Conservation (phyloP, 2,113 vertebrate genomes). For the Nothobranchius furzeri region DNA sequence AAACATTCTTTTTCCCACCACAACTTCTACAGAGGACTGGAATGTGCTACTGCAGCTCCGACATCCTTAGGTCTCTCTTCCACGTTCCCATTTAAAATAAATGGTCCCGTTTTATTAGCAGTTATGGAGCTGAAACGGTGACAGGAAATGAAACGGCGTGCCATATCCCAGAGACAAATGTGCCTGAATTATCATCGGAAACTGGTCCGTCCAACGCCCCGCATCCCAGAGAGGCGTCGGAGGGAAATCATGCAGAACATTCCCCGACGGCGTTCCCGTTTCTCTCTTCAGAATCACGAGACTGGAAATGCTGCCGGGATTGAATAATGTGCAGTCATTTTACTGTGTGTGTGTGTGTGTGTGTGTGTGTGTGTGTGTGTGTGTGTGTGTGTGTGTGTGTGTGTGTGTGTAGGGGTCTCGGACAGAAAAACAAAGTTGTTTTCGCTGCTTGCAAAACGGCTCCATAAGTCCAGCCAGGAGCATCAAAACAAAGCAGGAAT, state of each 20-base stretch:
- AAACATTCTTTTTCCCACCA: neutral
- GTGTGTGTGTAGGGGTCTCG: neutral
- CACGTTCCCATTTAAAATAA: neutral
- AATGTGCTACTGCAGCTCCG: no score
- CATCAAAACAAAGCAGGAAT: neutral
- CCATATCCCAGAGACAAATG: neutral
- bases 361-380: neutral
- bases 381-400: neutral
- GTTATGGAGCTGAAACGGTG: neutral
- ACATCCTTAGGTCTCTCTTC: neutral
- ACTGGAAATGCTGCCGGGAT: neutral
- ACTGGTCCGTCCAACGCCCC: slow-evolving; percentile 2
- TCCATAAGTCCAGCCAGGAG: neutral
- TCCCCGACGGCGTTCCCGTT: neutral
- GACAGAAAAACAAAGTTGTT: neutral
- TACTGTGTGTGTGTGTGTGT: neutral
- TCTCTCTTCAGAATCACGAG: neutral
- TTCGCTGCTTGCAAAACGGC: neutral
- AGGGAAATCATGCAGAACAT: slow-evolving; percentile 15
- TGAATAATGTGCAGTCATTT: slow-evolving; percentile 17
- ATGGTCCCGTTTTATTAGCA: neutral
- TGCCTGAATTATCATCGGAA: slow-evolving; percentile 7
- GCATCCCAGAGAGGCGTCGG: neutral
- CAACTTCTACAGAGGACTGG: no score
- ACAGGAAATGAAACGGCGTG: neutral